Conservation (phyloP, 1,140 invertebrate genomes). For the Aphelinus atriplicis region DNA sequence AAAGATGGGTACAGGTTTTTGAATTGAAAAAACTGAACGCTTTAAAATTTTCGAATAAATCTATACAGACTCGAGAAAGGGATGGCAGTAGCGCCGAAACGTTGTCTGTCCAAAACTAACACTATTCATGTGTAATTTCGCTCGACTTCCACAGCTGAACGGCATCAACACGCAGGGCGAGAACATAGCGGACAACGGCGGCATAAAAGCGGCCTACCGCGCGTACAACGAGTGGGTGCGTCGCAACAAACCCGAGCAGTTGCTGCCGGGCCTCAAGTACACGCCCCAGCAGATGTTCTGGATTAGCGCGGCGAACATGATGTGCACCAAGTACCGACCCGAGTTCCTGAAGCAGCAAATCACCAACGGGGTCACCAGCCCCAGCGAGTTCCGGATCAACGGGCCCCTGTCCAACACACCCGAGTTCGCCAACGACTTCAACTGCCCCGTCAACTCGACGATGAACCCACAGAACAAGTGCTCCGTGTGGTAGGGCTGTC, state of each 20-base stretch:
- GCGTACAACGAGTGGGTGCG: slow-evolving; percentile 80
- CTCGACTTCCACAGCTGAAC: slow-evolving; percentile 73
- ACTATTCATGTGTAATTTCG: no score
- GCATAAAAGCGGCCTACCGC: slow-evolving; percentile 86
- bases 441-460: slow-evolving; percentile 79
- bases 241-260: slow-evolving; percentile 71
- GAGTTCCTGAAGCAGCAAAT: slow-evolving; percentile 80
- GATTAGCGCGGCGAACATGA: slow-evolving; percentile 75
- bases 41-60: no score
- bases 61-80: no score
- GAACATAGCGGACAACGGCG: slow-evolving; percentile 92
- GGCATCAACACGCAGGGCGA: slow-evolving; percentile 91
- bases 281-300: slow-evolving; percentile 80
- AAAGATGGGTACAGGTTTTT: no score
- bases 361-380: slow-evolving; percentile 81
- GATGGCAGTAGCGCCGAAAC: no score
- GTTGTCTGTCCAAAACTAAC: no score
- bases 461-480: slow-evolving; percentile 94
- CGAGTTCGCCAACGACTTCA: slow-evolving; percentile 88
- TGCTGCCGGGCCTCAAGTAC: slow-evolving; percentile 71
- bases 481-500: slow-evolving; percentile 74
- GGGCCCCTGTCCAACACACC: slow-evolving; percentile 90
- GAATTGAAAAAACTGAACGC: no score
- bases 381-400: slow-evolving; percentile 83
- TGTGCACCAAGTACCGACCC: slow-evolving; percentile 75